These are phyloP conservation scores for Nyctibius grandis DNA, from an alignment of 2,797 vertebrate genomes.

Conservation along the genomic window DNA sequence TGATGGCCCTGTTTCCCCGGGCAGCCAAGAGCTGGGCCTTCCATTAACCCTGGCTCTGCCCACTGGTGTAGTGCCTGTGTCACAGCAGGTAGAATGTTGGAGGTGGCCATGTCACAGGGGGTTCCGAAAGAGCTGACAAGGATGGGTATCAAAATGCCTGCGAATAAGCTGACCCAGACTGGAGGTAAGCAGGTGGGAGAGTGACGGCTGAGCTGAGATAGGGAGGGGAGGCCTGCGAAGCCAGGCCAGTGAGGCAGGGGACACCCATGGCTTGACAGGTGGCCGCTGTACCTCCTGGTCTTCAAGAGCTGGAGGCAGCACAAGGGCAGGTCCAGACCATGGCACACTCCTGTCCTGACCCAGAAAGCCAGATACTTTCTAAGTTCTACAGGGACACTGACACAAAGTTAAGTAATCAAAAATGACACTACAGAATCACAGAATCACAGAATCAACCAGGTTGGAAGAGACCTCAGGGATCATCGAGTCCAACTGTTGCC, in stretches of 20 bases:
- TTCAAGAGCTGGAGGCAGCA: background rate
- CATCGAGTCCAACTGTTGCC: too few relatives aligned
- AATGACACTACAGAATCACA: too few relatives aligned
- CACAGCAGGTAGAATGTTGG: accelerated
- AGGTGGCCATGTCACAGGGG: accelerated
- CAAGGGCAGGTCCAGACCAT: background rate
- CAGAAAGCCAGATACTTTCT: background rate
- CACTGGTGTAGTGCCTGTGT: accelerated
- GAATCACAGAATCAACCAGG: too few relatives aligned
- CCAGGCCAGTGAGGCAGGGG: accelerated
- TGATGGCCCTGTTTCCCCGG: accelerated
- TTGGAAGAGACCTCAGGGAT: too few relatives aligned
- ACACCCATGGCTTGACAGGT: accelerated
- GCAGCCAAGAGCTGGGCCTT: too few relatives aligned
- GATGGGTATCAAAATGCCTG: background rate
- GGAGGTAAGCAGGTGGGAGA: too few relatives aligned
- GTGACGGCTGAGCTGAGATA: background rate
- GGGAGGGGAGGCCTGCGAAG: background rate
- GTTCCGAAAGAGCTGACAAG: too few relatives aligned
- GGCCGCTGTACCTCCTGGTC: accelerated
- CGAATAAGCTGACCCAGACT: accelerated
- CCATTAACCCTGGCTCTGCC: too few relatives aligned
- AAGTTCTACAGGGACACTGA: background rate
- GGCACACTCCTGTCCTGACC: background rate
- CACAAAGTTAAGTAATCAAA: too few relatives aligned